A percentile compares a stretch with the other conserved stretches of the same genome.
Conservation (phyloP, 1,140 invertebrate species). For the Phocides pigmalion region DNA sequence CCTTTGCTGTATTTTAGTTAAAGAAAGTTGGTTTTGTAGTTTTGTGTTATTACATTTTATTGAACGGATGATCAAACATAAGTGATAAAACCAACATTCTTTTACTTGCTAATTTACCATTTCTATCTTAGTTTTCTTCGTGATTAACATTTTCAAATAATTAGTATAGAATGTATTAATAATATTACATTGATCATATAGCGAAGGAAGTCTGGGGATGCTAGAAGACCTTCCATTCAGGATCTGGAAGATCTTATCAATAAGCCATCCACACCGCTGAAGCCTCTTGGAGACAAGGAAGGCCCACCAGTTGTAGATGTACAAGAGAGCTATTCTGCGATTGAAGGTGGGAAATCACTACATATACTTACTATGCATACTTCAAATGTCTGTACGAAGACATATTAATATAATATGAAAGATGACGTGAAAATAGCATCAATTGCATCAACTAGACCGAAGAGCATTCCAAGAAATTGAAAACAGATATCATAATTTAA, state of each 20-base stretch:
- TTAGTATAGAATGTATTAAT: conserved; percentile 35
- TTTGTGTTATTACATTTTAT: not conserved
- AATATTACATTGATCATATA: conserved; percentile 74
- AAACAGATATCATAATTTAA: conserved; percentile 12
- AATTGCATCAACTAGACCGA: not conserved
- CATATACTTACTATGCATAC: not conserved
- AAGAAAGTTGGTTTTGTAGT: not conserved
- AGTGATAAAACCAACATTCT: not conserved
- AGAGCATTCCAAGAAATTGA: conserved; percentile 1
- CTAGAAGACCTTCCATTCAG: conserved; percentile 93
- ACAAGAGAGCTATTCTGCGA: conserved; percentile 94
- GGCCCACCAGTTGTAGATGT: conserved; percentile 94
- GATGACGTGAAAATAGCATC: not conserved
- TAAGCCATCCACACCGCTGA: conserved; percentile 94
- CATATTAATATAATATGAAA: not conserved
- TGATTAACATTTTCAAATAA: conserved; percentile 51
- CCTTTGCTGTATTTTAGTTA: not conserved
- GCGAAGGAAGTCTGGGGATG: conserved; percentile 94
- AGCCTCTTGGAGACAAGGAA: conserved; percentile 87
- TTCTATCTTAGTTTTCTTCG: conserved; percentile 47
- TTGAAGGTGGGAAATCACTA: conserved; percentile 90
- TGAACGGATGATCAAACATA: not conserved
- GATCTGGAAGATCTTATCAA: conserved; percentile 95
- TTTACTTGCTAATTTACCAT: conserved; percentile 21
- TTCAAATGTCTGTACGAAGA: not conserved